Base-by-base conservation (phyloP, 53 echinoderm and acorn worm species). In the Echinarachnius parma region DNA sequence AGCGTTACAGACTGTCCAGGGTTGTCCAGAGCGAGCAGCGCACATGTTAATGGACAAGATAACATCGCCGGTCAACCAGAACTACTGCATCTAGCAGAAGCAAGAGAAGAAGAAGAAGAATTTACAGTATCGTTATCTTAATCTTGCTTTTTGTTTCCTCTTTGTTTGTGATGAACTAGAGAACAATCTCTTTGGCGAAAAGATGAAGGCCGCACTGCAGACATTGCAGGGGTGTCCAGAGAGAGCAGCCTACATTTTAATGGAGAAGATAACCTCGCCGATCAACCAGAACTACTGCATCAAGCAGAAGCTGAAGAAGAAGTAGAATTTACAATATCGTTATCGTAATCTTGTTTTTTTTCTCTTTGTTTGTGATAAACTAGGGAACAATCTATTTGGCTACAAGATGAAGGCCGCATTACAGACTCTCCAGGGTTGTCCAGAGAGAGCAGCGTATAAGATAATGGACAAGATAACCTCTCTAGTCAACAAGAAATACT, bases 41-140 rank as follows among this genome's bases (percentile, higher is more conserved):
- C 90, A 81, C 64, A 90, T 94, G 19, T 27, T 94, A 64, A 94
- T 94, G 94, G 86, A 90, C 30, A 78, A 84, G 22, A 83, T 94
- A 21, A 68, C 75, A 13, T 86, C 94, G 0, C 81, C 52, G 19
- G 44, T 78, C 34, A 57, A 66, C 54, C 70, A 79, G 44, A 90
- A 90, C 75, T 90, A 94, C 28, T 57, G 63, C 20, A 60, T 94
- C n/a, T n/a, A n/a, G n/a, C n/a, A n/a, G n/a, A n/a, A n/a, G n/a
- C n/a, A n/a, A n/a, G n/a, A n/a, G n/a, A n/a, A n/a, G n/a, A n/a
- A n/a, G n/a, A n/a, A n/a, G n/a, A n/a, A n/a, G n/a, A n/a, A n/a
- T n/a, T n/a, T n/a, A n/a, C n/a, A n/a, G n/a, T n/a, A n/a, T n/a
- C n/a, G n/a, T n/a, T n/a, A n/a, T n/a, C n/a, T n/a, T n/a, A n/a